Percentiles rank a stretch among this genome's conserved stretches.
phyloP scores from a whole-genome alignment of 1,140 invertebrate genomes.

The Drosophila willistoni region DNA sequence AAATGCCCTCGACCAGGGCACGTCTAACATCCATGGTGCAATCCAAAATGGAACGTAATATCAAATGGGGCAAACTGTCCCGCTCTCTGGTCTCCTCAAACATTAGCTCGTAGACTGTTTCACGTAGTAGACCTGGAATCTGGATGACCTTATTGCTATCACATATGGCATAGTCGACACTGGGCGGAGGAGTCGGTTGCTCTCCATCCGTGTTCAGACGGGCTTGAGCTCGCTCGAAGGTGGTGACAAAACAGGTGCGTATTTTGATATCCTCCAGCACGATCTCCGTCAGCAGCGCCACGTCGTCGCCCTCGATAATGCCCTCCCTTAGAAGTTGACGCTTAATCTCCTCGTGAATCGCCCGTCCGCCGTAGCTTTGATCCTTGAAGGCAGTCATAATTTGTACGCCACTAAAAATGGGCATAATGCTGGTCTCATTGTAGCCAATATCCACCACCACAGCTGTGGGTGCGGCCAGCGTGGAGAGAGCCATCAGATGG shows the following conservation, averaged over 20 bases:
- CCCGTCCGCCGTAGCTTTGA: conserved; percentile 88
- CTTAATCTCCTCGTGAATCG: conserved; percentile 86
- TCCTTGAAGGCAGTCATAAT: conserved; percentile 91
- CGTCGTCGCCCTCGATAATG: conserved; percentile 79
- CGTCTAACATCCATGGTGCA: conserved; percentile 91
- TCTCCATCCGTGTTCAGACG: conserved; percentile 84
- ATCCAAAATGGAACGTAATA: conserved; percentile 91
- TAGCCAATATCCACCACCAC: conserved; percentile 95
- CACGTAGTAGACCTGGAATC: conserved; percentile 89
- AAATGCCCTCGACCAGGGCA: conserved; percentile 90
- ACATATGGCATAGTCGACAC: conserved; percentile 88
- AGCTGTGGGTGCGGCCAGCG: conserved; percentile 90
- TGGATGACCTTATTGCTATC: conserved; percentile 85
- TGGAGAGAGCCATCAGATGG: conserved; percentile 91
- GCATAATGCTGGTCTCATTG: conserved; percentile 91
- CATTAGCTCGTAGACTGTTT: conserved; percentile 91
- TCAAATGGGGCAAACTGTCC: conserved; percentile 92
- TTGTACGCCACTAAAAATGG: conserved; percentile 93
- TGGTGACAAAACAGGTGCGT: conserved; percentile 93
- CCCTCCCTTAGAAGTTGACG: conserved; percentile 82
- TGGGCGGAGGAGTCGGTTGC: conserved; percentile 84
- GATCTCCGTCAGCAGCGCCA: conserved; percentile 84
- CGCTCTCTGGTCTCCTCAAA: conserved; percentile 94
- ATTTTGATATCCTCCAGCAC: conserved; percentile 89
- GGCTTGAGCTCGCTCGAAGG: conserved; percentile 87